Base-by-base conservation (phyloP, 2,888 invertebrate species). In the Germaria angustata region DNA sequence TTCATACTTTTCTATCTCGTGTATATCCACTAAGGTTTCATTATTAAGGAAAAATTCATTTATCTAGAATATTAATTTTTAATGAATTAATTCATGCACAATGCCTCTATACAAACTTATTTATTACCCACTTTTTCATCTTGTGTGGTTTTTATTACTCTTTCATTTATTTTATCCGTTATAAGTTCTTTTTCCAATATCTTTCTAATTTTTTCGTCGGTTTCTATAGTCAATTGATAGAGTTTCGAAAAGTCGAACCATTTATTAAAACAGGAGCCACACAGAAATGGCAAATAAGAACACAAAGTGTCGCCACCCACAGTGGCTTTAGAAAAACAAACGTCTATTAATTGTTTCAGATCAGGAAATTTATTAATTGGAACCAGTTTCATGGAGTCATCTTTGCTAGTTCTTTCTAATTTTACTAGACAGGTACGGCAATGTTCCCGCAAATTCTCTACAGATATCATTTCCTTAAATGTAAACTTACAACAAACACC, bases 401-500 rank as follows among this genome's bases (percentile, higher is more conserved):
- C 53, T 20, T 28, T 66, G 9, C 1, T 22, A 32, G 22, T 39
- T 15, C 1, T 22, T 32, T 61, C 78, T 9, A 82, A 20, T 53
- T 75, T 78, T 2, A 61, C 59, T 1, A 82, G 36, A 22, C 82
- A 82, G 3, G 79, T 75, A 2, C 82, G 75, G 36, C 82, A 82
- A 46, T 66, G 51, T 13, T 75, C 53, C 51, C 59, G 65, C 28
- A 82, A 61, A 39, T 63, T 51, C 22, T 63, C 15, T 32, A 44
- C 22, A 6, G 81, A 72, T 11, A 81, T 49, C 77, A 77, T 78
- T 20, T 22, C 46, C 13, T 32, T 24, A 72, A 66, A 55, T 17
- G 20, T 17, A 49, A 55, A 32, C 32, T 39, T 9, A 57, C n/a
- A n/a, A n/a, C n/a, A n/a, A n/a, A n/a, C n/a, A n/a, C n/a, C n/a